A percentile compares a stretch with the other conserved stretches of the same genome.
These are phyloP conservation scores for Arrhopalites spinosus DNA, from an alignment of 2,888 invertebrate genomes.

Conservation along the genomic window DNA sequence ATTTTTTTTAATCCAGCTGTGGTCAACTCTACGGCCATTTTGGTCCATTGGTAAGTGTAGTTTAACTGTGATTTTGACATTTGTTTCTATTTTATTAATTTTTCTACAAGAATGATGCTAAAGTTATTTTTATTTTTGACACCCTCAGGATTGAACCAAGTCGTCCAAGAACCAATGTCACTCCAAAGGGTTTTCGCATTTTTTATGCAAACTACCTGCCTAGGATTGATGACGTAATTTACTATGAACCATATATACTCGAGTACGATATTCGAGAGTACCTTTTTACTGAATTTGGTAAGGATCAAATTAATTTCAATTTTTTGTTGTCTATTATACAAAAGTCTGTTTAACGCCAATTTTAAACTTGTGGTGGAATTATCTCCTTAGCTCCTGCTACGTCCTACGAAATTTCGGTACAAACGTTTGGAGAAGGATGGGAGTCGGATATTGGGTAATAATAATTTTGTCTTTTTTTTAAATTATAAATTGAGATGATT, in stretches of 20 bases:
- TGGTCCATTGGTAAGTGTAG: constrained; percentile 50
- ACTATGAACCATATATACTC: constrained; percentile 48
- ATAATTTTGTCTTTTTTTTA: too few species aligned
- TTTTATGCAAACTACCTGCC: constrained; percentile 47
- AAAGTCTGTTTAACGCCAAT: not conserved
- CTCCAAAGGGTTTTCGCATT: constrained; percentile 50
- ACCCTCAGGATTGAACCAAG: constrained; percentile 48
- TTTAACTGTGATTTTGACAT: too few species aligned
- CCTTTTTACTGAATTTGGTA: constrained; percentile 47
- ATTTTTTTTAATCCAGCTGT: constrained; percentile 39
- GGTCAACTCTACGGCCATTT: constrained; percentile 46
- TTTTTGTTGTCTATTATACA: not conserved
- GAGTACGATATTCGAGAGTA: constrained; percentile 40
- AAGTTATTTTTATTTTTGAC: too few species aligned
- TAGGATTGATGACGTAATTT: constrained; percentile 48
- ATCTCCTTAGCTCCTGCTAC: constrained; percentile 41
- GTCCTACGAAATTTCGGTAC: constrained; percentile 47
- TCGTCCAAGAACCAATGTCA: constrained; percentile 40
- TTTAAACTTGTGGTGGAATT: not conserved
- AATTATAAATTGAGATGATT: too few species aligned
- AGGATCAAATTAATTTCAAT: constrained; percentile 7
- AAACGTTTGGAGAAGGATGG: constrained; percentile 50
- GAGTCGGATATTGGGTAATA: constrained; percentile 39
- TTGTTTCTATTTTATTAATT: too few species aligned
- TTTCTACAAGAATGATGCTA: too few species aligned